Conservation (phyloP, 2,888 invertebrate genomes). For the Ptychoptera albimana region DNA sequence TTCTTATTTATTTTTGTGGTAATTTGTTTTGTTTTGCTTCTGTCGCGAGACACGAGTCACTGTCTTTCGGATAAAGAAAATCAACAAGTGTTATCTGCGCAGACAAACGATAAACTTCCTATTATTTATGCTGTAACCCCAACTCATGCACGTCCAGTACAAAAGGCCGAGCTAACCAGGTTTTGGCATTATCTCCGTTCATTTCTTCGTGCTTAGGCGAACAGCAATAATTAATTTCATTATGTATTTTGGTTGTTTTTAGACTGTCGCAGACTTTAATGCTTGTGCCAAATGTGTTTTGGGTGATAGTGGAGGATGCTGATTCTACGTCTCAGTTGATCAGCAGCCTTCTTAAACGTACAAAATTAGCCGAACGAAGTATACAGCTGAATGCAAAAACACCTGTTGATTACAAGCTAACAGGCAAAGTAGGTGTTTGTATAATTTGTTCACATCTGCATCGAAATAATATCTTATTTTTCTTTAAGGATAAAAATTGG, state of each 20-base stretch:
- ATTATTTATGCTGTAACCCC: constrained; percentile 85
- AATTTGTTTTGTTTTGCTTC: no score
- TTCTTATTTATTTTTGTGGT: no score
- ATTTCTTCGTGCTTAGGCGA: no score
- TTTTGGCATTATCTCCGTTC: constrained; percentile 18
- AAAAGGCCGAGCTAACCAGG: constrained; percentile 88
- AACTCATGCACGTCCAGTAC: constrained; percentile 72
- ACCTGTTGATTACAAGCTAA: constrained; percentile 50
- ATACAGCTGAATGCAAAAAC: constrained; percentile 53
- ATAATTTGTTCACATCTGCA: constrained; percentile 14
- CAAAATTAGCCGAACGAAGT: constrained; percentile 28
- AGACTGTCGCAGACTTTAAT: constrained; percentile 76
- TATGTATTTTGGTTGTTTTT: constrained; percentile 6
- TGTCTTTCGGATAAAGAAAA: no score
- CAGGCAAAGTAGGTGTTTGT: constrained; percentile 30
- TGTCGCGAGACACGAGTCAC: no score
- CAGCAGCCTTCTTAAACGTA: constrained; percentile 43
- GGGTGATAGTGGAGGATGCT: constrained; percentile 88
- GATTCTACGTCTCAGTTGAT: constrained; percentile 52
- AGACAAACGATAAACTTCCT: constrained; percentile 32
- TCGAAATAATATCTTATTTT: neutral
- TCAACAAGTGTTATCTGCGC: no score
- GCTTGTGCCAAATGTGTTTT: constrained; percentile 75
- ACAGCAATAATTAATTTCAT: neutral
- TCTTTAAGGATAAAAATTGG: constrained; percentile 48